Evolutionary conservation across 2,888 invertebrate genomes (phyloP), one percentile per base, ranked within the genome.

Genomic region (Phortica okadai): DNA sequence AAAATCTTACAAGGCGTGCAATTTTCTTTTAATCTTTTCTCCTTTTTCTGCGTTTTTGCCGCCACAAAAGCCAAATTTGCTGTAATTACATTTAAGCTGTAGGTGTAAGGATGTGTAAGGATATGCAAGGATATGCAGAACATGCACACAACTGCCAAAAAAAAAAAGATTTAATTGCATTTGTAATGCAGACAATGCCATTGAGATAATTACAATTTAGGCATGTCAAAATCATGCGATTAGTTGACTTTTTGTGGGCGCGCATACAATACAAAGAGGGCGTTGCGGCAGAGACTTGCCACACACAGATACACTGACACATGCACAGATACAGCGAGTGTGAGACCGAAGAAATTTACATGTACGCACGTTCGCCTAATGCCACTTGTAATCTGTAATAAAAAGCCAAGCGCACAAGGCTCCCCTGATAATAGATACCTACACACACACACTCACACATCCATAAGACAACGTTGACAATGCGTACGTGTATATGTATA

Each of bases 81-180:
- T 85, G 84, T 88, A 86, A 89, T 88, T 88, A 83, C 82, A 80
- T 79, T 79, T 83, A 89, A 86, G 88, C 80, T 80, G 75, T 72
- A 81, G 80, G 79, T 86, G 81, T 76, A 74, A 78, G 85, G 80
- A 81, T 80, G 74, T 80, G 73, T 66, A 62, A 59, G 59, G 59
- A 2, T 50, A 50, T 50, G 50, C 14, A 50, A 6, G 45, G 10
- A 45, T 45, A 45, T 6, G 6, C 10, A 45, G 45, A 45, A 10
- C 45, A 21, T 45, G 45, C 45, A 10, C 10, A 45, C 7, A 45
- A 10, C 6, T 10, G 10, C 45, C 50, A 50, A 50, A 4, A 3
- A 0, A 6, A 5, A 10, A 1, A 56, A 16, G 7, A 62, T 62
- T 62, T 21, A 62, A 62, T 62, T 62, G 62, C 62, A 62, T 62